These are phyloP conservation scores for Eudasyphora cyanicolor DNA, from an alignment of 2,888 invertebrate species.

Conservation along the genomic window DNA sequence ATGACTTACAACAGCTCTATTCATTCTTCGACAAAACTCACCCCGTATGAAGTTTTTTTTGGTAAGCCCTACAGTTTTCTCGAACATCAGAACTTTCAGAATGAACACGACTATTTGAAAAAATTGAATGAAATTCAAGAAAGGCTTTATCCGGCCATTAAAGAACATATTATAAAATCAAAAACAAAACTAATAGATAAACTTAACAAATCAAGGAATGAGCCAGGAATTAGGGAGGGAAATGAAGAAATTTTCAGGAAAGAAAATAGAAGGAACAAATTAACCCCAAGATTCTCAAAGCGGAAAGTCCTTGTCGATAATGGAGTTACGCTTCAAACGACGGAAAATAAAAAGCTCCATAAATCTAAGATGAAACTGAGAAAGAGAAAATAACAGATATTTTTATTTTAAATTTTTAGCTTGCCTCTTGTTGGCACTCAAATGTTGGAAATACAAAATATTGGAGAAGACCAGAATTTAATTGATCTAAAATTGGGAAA, in stretches of 20 bases:
- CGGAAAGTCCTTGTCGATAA: constrained; percentile 71
- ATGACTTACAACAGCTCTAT: too few relatives aligned
- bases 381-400: background rate
- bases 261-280: constrained; percentile 18
- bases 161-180: too few relatives aligned
- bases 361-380: constrained; percentile 68
- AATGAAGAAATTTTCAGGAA: background rate
- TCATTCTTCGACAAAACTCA: too few relatives aligned
- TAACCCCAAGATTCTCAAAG: constrained; percentile 66
- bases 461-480: background rate
- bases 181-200: too few relatives aligned
- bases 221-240: background rate
- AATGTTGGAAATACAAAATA: background rate
- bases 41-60: too few relatives aligned
- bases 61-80: too few relatives aligned
- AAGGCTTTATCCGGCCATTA: constrained; percentile 60
- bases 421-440: background rate
- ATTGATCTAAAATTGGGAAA: background rate
- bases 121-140: too few relatives aligned
- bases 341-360: constrained; percentile 71
- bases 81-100: too few relatives aligned
- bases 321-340: constrained; percentile 71
- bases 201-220: too few relatives aligned
- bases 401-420: background rate
- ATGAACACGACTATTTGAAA: too few relatives aligned